Conservation (phyloP, 1,140 invertebrate species). For the Calliphora vicina region DNA sequence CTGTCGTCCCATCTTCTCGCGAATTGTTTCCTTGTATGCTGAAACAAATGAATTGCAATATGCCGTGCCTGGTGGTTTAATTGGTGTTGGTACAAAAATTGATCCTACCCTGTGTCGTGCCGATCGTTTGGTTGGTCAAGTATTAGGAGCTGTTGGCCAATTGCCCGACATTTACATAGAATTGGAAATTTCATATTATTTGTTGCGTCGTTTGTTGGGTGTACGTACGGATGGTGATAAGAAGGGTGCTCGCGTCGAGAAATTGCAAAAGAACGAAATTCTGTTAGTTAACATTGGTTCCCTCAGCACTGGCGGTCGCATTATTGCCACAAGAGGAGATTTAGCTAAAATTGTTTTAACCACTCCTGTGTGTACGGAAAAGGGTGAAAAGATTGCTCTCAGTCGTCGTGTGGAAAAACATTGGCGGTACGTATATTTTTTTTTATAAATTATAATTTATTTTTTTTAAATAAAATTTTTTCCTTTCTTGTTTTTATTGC, state of each 20-base stretch:
- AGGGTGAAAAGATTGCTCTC: slow-evolving; percentile 98
- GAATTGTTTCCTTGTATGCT: slow-evolving; percentile 97
- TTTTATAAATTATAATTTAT: not conserved
- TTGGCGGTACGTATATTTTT: slow-evolving; percentile 80
- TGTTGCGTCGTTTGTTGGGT: slow-evolving; percentile 93
- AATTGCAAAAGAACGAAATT: slow-evolving; percentile 87
- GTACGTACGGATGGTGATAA: slow-evolving; percentile 99
- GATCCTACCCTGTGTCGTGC: slow-evolving; percentile 98
- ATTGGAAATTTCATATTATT: slow-evolving; percentile 97
- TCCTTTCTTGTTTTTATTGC: slow-evolving; percentile 48
- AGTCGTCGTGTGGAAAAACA: slow-evolving; percentile 98
- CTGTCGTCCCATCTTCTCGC: slow-evolving; percentile 95
- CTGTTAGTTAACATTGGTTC: slow-evolving; percentile 99
- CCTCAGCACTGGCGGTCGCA: slow-evolving; percentile 95
- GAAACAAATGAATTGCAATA: slow-evolving; percentile 99
- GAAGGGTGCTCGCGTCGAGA: slow-evolving; percentile 96
- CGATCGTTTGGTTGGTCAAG: slow-evolving; percentile 97
- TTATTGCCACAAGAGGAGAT: slow-evolving; percentile 95
- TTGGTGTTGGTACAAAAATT: slow-evolving; percentile 99
- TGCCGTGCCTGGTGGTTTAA: slow-evolving; percentile 97
- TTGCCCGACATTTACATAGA: slow-evolving; percentile 98
- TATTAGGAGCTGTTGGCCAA: slow-evolving; percentile 95
- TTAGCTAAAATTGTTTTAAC: slow-evolving; percentile 97
- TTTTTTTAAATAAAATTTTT: not conserved
- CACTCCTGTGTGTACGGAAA: slow-evolving; percentile 98